Evolutionary conservation across 2,797 vertebrate species (phyloP).

Genomic region (Macrochelys suwanniensis): DNA sequence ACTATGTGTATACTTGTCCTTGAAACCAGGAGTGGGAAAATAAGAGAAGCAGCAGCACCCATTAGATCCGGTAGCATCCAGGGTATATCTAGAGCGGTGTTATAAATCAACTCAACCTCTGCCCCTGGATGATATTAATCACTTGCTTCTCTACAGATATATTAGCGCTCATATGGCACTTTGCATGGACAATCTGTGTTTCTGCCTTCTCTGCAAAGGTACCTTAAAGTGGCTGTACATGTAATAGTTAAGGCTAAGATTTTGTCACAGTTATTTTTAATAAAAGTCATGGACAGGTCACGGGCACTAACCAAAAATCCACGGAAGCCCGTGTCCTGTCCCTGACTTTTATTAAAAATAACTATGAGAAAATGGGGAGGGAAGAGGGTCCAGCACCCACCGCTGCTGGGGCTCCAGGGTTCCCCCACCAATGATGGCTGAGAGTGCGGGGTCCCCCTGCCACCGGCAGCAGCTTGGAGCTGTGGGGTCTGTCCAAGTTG

Average conservation of each 20-base stretch:
- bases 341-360: too few species aligned
- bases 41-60: background rate
- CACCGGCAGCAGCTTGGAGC: too few species aligned
- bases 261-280: background rate
- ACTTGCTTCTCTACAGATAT: slow-evolving; percentile 56
- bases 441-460: too few species aligned
- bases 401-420: too few species aligned
- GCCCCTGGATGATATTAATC: slow-evolving; percentile 63
- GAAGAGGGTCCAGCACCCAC: too few species aligned
- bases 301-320: too few species aligned
- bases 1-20: background rate
- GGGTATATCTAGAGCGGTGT: slow-evolving; percentile 45
- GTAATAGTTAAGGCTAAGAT: slow-evolving; percentile 36
- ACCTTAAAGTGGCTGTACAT: slow-evolving; percentile 43
- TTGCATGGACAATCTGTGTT: slow-evolving; percentile 51
- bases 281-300: too few species aligned
- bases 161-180: slow-evolving; percentile 54
- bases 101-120: slow-evolving; percentile 53
- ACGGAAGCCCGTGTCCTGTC: too few species aligned
- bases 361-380: too few species aligned
- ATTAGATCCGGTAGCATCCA: slow-evolving; percentile 35
- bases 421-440: too few species aligned
- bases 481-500: too few species aligned
- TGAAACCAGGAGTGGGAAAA: slow-evolving; percentile 48
- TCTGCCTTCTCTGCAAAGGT: slow-evolving; percentile 37